Conservation (phyloP, 2,113 vertebrate genomes). For the Sylvilagus bachmani region DNA sequence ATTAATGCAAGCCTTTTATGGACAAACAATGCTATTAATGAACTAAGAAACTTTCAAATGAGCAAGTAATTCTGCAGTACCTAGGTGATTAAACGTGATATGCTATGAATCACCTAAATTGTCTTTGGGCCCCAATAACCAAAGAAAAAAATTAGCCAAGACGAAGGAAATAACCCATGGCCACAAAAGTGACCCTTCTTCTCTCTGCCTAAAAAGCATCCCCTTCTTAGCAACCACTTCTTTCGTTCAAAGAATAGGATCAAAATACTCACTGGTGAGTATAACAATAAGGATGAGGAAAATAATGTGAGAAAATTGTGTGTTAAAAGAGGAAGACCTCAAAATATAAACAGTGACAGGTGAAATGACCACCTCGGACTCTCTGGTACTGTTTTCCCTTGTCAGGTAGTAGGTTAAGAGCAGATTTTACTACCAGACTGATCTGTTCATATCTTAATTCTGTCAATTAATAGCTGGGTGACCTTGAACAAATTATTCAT, state of each 20-base stretch:
- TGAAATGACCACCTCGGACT: background rate
- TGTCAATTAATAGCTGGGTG: background rate
- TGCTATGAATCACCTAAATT: background rate
- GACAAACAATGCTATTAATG: background rate
- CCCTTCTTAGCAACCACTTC: background rate
- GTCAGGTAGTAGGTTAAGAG: background rate
- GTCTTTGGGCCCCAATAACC: background rate
- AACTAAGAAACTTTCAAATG: background rate
- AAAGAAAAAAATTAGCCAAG: background rate
- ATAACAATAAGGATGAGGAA: background rate
- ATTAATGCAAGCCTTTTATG: background rate
- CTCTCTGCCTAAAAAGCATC: background rate
- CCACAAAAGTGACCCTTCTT: background rate
- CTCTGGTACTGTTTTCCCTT: background rate
- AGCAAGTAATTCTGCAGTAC: background rate
- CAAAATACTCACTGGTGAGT: background rate
- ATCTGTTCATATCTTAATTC: background rate
- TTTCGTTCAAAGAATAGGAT: conserved; percentile 15
- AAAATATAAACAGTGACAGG: background rate
- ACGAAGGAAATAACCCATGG: background rate
- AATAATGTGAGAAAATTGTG: background rate
- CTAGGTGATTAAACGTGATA: background rate
- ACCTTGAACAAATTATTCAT: background rate
- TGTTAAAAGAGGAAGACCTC: background rate
- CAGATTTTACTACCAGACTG: background rate